Evolutionary conservation across 2,113 vertebrate genomes (phyloP).

Genomic region (Cryptomyrus ogoouensis): DNA sequence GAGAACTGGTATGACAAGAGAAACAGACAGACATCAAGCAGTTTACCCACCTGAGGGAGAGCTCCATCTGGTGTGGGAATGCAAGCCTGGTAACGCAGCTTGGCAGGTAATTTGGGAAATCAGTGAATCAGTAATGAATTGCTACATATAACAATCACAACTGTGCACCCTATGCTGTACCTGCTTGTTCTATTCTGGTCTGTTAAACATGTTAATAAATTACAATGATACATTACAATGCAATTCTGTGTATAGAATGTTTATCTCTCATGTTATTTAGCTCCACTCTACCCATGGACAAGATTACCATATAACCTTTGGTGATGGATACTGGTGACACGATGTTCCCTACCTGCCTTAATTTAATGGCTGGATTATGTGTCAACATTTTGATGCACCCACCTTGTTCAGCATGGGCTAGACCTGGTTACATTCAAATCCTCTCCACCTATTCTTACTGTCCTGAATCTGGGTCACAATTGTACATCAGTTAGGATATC

Average conservation of each 20-base stretch:
- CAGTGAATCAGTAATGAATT: not conserved
- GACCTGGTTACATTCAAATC: not conserved
- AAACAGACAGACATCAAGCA: not conserved
- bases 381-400: not conserved
- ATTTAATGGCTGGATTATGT: not conserved
- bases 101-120: not conserved
- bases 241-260: not conserved
- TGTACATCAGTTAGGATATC: not conserved
- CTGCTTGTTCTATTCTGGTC: not conserved
- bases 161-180: not conserved
- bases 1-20: not conserved
- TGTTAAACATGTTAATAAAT: not conserved
- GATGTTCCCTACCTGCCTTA: not conserved
- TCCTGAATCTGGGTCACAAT: not conserved
- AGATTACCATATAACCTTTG: not conserved
- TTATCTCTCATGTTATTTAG: not conserved
- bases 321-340: not conserved
- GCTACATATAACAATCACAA: not conserved
- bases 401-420: not conserved
- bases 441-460: not conserved
- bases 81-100: not conserved
- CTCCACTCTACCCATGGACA: not conserved
- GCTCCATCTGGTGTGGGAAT: not conserved
- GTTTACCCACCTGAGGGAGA: not conserved
- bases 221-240: conserved; percentile 8